Percentiles rank a stretch among this genome's conserved stretches.
Evolutionary conservation across 2,888 invertebrate species (phyloP).

Genomic region (Mesorhabditis sp.): DNA sequence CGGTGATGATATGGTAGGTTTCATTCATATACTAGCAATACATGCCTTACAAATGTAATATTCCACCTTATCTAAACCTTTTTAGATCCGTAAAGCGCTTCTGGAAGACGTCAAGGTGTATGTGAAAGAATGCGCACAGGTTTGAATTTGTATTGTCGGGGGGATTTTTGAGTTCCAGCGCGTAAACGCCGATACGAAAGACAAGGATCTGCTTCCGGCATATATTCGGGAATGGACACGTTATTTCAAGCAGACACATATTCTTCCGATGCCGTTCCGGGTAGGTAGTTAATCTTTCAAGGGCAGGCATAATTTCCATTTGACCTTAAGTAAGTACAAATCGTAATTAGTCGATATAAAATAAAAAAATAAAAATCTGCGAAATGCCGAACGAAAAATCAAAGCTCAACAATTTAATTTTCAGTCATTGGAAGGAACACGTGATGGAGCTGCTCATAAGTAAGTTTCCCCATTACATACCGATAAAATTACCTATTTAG

Average conservation of each 20-base stretch:
- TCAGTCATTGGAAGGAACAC: no score
- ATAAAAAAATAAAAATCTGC: no score
- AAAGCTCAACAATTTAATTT: no score
- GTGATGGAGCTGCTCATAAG: no score
- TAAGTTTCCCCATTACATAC: no score
- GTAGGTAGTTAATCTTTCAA: conserved; percentile 21
- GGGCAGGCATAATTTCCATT: no score
- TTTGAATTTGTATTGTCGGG: conserved; percentile 10
- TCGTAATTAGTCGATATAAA: no score
- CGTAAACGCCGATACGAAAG: conserved; percentile 85
- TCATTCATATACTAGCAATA: no score
- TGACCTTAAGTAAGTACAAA: no score
- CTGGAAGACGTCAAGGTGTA: conserved; percentile 33
- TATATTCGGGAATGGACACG: conserved; percentile 97
- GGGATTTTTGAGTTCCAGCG: conserved; percentile 61
- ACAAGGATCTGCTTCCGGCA: conserved; percentile 87
- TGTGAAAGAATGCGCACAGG: conserved; percentile 36
- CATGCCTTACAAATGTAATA: neutral
- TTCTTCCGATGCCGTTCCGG: conserved; percentile 62
- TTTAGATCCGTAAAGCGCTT: conserved; percentile 29
- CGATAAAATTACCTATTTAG: no score
- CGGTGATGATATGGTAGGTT: conserved; percentile 65
- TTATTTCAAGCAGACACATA: conserved; percentile 94
- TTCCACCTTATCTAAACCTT: neutral
- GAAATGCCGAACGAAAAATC: no score